These are phyloP conservation scores for Chlorodrepanis virens DNA, from an alignment of 2,113 vertebrate genomes.

Conservation along the genomic window DNA sequence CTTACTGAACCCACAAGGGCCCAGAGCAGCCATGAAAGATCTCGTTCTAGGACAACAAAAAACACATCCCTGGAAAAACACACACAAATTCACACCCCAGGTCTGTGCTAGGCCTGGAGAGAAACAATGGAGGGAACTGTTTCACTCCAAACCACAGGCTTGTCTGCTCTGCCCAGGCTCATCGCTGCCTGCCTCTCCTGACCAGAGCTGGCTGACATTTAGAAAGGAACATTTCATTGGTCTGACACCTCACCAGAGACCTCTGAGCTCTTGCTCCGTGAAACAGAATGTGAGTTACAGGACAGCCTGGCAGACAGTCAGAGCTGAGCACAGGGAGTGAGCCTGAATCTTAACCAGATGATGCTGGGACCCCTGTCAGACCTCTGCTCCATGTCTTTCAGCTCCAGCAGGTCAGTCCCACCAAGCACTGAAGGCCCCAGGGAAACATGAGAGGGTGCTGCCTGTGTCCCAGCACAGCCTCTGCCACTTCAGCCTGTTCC, in stretches of 20 bases:
- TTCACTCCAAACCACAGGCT: slow-evolving; percentile 11
- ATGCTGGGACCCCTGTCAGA: neutral
- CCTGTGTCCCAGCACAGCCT: neutral
- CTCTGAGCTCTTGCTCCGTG: neutral
- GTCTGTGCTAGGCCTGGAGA: neutral
- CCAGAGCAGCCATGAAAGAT: neutral
- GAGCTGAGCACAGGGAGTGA: neutral
- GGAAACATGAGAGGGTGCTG: neutral
- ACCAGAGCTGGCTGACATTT: slow-evolving; percentile 9
- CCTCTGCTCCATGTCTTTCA: neutral
- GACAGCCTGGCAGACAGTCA: neutral
- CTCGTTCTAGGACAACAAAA: neutral
- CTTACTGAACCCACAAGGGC: neutral
- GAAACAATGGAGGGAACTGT: neutral
- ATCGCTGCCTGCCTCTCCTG: neutral
- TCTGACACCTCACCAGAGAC: slow-evolving; percentile 34
- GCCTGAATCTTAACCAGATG: neutral
- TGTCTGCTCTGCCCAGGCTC: neutral
- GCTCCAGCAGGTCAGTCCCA: neutral
- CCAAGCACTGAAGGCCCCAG: accelerated
- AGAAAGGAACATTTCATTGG: slow-evolving; percentile 22
- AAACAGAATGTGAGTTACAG: neutral
- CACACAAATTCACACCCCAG: neutral
- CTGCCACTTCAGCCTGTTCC: neutral
- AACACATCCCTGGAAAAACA: neutral